Conservation (phyloP, 2,888 invertebrate genomes). For the Chloroclystis v-ata region DNA sequence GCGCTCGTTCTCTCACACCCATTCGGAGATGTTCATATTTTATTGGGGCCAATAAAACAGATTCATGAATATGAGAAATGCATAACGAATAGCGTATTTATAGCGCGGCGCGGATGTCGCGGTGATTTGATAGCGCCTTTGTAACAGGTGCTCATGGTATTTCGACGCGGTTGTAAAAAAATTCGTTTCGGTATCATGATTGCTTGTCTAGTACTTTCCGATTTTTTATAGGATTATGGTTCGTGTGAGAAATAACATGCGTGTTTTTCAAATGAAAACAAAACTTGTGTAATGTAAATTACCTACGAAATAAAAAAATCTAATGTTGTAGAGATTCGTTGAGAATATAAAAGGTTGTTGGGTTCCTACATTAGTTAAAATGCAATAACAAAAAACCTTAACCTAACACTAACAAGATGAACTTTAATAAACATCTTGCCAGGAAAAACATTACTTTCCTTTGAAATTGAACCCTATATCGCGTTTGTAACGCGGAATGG, state of each 20-base stretch:
- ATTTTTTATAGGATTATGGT: constrained; percentile 31
- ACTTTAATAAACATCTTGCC: background rate
- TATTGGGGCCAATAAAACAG: constrained; percentile 80
- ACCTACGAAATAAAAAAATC: too few species aligned
- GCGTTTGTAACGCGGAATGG: constrained; percentile 44
- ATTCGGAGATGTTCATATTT: constrained; percentile 80
- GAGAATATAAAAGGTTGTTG: too few species aligned
- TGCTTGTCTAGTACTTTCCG: constrained; percentile 27
- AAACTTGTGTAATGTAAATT: too few species aligned
- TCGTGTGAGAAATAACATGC: background rate
- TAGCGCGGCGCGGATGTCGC: constrained; percentile 74
- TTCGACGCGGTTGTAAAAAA: constrained; percentile 69
- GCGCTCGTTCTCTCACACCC: constrained; percentile 76
- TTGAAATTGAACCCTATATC: constrained; percentile 47
- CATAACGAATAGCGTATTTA: constrained; percentile 78
- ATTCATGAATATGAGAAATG: constrained; percentile 80
- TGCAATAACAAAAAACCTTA: too few species aligned
- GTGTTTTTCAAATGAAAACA: background rate
- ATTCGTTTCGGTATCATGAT: constrained; percentile 54
- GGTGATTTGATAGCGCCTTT: constrained; percentile 77
- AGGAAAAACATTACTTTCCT: constrained; percentile 25
- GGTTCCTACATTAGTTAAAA: too few species aligned
- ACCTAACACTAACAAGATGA: too few species aligned
- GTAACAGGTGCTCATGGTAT: constrained; percentile 77
- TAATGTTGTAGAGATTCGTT: too few species aligned